phyloP scores from a whole-genome alignment of 2,888 invertebrate genomes.

The Aethes cnicana region DNA sequence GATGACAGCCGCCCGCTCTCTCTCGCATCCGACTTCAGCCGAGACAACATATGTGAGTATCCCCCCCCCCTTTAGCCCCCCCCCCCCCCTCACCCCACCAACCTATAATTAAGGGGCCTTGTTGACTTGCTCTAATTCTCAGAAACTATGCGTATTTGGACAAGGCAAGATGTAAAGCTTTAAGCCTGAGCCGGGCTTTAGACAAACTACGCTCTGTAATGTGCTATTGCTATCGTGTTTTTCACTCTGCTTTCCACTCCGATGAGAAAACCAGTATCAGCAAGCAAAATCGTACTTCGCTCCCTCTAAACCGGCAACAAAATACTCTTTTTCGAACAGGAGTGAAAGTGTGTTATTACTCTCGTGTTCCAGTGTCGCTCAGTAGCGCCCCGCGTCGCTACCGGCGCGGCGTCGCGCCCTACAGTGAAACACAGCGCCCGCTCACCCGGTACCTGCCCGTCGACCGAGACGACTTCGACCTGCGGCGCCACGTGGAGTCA shows the following conservation, averaged over 20 bases:
- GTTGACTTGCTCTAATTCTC: too few relatives aligned
- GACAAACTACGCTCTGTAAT: too few relatives aligned
- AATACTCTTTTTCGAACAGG: too few relatives aligned
- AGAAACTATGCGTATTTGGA: too few relatives aligned
- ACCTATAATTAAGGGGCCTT: too few relatives aligned
- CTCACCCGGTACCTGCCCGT: slow-evolving; percentile 97
- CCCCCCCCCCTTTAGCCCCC: not conserved
- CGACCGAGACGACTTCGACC: slow-evolving; percentile 92
- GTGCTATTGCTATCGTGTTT: too few relatives aligned
- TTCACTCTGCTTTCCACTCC: too few relatives aligned
- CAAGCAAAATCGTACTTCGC: too few relatives aligned
- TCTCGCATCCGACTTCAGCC: slow-evolving; percentile 86
- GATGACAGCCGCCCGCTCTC: slow-evolving; percentile 85
- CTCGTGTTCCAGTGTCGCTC: slow-evolving; percentile 54
- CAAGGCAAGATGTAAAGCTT: too few relatives aligned
- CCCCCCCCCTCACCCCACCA: not conserved
- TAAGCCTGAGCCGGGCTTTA: too few relatives aligned
- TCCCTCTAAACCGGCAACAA: too few relatives aligned
- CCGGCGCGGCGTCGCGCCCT: slow-evolving; percentile 60
- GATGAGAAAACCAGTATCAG: too few relatives aligned
- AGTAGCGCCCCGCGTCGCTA: slow-evolving; percentile 62
- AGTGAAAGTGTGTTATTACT: not conserved
- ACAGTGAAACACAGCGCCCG: slow-evolving; percentile 88
- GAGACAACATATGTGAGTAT: slow-evolving; percentile 75
- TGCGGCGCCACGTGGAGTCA: slow-evolving; percentile 94